Conservation (phyloP, 2,113 vertebrate species). For the Anguilla rostrata region DNA sequence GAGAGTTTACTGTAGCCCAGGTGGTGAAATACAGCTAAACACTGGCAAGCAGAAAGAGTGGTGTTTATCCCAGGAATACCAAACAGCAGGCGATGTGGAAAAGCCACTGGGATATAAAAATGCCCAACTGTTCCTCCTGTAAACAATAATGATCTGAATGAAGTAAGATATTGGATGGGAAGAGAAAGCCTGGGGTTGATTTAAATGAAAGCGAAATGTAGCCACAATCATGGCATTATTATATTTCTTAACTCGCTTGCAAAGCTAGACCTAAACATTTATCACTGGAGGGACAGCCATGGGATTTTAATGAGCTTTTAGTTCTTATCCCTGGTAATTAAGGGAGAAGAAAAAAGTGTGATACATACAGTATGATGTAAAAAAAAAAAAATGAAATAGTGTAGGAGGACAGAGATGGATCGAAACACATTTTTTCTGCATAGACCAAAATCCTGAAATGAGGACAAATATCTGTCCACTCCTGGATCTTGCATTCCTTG, state of each 20-base stretch:
- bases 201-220: neutral
- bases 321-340: neutral
- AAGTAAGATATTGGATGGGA: neutral
- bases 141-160: neutral
- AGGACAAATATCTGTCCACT: neutral
- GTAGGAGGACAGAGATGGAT: too few relatives aligned
- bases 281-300: neutral
- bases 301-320: neutral
- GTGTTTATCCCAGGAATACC: constrained; percentile 21
- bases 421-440: neutral
- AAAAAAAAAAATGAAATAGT: neutral
- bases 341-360: neutral
- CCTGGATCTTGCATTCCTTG: neutral
- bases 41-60: constrained; percentile 22
- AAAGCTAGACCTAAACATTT: neutral
- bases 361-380: neutral
- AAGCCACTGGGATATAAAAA: constrained; percentile 1
- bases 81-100: neutral
- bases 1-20: constrained; percentile 45
- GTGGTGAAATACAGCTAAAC: constrained; percentile 32
- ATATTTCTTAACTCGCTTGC: neutral
- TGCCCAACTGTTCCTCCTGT: neutral
- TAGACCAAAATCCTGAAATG: neutral
- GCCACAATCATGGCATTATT: neutral
- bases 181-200: neutral